Evolutionary conservation across 2,113 vertebrate species (phyloP).

Genomic region (Sinosuthora webbiana): DNA sequence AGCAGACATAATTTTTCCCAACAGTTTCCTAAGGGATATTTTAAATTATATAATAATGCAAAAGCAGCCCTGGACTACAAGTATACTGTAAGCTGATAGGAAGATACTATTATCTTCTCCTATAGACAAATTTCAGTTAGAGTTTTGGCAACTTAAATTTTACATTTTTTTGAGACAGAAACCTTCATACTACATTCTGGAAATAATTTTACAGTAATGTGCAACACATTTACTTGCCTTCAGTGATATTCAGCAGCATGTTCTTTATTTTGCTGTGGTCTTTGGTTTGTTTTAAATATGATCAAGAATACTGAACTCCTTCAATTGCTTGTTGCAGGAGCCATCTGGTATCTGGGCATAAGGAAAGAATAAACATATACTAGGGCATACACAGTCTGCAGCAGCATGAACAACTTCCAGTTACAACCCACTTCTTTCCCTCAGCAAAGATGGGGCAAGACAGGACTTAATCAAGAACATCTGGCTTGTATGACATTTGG

Average conservation of each 20-base stretch:
- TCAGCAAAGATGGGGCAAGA: background rate
- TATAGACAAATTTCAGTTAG: background rate
- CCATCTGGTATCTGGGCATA: background rate
- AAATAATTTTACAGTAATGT: background rate
- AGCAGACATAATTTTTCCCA: background rate
- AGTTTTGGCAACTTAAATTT: background rate
- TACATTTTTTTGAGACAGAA: background rate
- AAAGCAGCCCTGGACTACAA: background rate
- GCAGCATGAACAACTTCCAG: background rate
- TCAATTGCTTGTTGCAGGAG: background rate
- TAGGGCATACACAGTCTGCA: background rate
- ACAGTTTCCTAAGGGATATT: background rate
- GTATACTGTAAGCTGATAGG: background rate
- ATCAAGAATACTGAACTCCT: background rate
- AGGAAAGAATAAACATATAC: background rate
- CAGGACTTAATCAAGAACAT: background rate
- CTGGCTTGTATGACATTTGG: background rate
- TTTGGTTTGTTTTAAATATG: background rate
- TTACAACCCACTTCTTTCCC: background rate
- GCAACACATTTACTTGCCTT: background rate
- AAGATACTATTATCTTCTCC: background rate
- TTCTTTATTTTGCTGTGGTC: background rate
- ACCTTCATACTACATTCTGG: background rate
- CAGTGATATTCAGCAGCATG: background rate
- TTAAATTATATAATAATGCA: background rate